Conservation (phyloP, 1,140 invertebrate species). For the Achroia grisella region DNA sequence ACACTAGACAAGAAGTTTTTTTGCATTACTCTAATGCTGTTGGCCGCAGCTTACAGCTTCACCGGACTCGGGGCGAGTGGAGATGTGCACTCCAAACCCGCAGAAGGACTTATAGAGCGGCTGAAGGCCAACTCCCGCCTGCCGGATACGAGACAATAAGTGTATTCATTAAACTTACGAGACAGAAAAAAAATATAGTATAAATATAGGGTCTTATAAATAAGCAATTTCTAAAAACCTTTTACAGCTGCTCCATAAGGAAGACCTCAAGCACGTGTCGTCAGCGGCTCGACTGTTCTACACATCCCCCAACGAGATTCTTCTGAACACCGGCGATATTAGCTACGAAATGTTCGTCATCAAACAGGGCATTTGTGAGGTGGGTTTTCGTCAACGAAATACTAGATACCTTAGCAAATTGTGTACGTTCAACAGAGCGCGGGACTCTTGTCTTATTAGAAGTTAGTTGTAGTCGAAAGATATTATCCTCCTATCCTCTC, state of each 20-base stretch:
- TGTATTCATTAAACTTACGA: background rate
- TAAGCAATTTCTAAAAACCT: background rate
- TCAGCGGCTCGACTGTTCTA: slow-evolving; percentile 43
- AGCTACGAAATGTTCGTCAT: slow-evolving; percentile 65
- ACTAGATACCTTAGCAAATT: too few relatives aligned
- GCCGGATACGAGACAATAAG: too few relatives aligned
- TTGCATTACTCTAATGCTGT: too few relatives aligned
- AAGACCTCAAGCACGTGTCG: slow-evolving; percentile 44
- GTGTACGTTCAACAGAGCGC: too few relatives aligned
- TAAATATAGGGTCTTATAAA: background rate
- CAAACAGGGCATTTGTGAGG: slow-evolving; percentile 64
- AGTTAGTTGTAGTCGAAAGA: too few relatives aligned
- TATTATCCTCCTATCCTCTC: too few relatives aligned
- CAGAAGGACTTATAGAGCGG: too few relatives aligned
- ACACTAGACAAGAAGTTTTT: too few relatives aligned
- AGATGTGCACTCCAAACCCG: too few relatives aligned
- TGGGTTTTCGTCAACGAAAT: slow-evolving; percentile 19
- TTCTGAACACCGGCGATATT: slow-evolving; percentile 61
- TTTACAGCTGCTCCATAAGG: slow-evolving; percentile 35
- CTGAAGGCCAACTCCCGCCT: too few relatives aligned
- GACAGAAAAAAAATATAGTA: background rate
- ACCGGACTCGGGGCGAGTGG: background rate
- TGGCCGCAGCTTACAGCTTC: too few relatives aligned
- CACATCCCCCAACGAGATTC: slow-evolving; percentile 58
- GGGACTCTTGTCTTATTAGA: too few relatives aligned